phyloP scores from a whole-genome alignment of 2,797 vertebrate genomes.

The Sebastolobus alascanus region DNA sequence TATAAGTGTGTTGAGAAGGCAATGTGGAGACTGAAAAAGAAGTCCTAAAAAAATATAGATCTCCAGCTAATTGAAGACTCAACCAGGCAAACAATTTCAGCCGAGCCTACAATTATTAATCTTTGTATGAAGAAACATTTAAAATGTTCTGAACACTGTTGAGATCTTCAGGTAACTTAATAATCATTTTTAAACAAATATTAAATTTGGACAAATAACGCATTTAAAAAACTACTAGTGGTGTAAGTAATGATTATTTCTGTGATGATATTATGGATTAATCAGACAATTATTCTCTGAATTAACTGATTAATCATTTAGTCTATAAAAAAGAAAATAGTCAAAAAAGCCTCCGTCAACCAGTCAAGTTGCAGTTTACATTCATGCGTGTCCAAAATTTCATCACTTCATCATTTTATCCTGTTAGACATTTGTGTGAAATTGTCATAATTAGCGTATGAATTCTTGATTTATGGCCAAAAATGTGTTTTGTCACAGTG shows the following conservation, averaged over 20 bases:
- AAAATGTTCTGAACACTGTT: not conserved
- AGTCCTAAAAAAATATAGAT: not conserved
- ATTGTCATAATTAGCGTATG: too few relatives aligned
- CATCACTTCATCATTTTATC: too few relatives aligned
- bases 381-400: too few relatives aligned
- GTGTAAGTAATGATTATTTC: not conserved
- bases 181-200: not conserved
- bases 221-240: not conserved
- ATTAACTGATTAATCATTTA: not conserved
- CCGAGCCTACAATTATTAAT: slow-evolving; percentile 12
- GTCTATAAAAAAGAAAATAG: not conserved
- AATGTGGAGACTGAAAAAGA: slow-evolving; percentile 8
- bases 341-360: too few relatives aligned
- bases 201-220: not conserved
- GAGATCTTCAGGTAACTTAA: not conserved
- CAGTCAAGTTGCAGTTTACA: too few relatives aligned
- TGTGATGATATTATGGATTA: not conserved
- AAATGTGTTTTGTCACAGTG: too few relatives aligned
- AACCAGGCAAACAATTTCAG: not conserved
- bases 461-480: too few relatives aligned
- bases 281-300: not conserved
- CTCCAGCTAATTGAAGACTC: not conserved
- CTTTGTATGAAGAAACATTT: not conserved
- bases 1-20: slow-evolving; percentile 19
- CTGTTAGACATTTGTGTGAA: too few relatives aligned